Conservation (phyloP, 2,113 vertebrate genomes). For the Elephas maximus region DNA sequence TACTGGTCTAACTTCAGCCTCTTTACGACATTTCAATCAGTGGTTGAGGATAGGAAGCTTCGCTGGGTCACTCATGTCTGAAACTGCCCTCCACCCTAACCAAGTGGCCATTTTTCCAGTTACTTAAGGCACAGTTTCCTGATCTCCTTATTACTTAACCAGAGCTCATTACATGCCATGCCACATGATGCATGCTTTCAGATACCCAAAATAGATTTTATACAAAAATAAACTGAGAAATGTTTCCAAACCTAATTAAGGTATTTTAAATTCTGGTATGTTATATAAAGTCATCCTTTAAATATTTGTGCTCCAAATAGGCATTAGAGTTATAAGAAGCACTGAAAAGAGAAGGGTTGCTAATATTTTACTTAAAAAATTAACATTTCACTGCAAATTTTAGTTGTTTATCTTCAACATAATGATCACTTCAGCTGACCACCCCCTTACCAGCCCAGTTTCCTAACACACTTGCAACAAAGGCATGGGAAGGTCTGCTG, state of each 20-base stretch:
- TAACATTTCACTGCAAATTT: not conserved
- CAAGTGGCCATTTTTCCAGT: not conserved
- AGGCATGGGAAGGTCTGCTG: not conserved
- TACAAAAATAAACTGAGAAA: conserved; percentile 1
- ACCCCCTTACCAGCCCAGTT: not conserved
- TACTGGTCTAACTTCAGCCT: not conserved
- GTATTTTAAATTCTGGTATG: not conserved
- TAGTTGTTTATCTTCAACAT: conserved; percentile 7
- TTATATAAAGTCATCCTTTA: not conserved
- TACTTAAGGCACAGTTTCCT: not conserved
- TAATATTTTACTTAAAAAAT: conserved; percentile 28
- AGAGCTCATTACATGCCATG: not conserved
- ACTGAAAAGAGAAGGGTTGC: conserved; percentile 21
- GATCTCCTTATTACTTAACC: not conserved
- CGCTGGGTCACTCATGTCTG: not conserved
- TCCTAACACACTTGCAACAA: not conserved
- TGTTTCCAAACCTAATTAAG: not conserved
- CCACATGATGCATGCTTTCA: not conserved
- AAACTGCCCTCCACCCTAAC: not conserved
- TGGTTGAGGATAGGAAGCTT: not conserved
- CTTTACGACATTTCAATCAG: not conserved
- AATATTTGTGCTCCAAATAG: not conserved
- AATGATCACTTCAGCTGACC: not conserved
- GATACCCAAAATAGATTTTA: not conserved
- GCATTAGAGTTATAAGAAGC: not conserved